Base-by-base conservation (phyloP, 1,140 invertebrate species). In the Lineus longissimus region DNA sequence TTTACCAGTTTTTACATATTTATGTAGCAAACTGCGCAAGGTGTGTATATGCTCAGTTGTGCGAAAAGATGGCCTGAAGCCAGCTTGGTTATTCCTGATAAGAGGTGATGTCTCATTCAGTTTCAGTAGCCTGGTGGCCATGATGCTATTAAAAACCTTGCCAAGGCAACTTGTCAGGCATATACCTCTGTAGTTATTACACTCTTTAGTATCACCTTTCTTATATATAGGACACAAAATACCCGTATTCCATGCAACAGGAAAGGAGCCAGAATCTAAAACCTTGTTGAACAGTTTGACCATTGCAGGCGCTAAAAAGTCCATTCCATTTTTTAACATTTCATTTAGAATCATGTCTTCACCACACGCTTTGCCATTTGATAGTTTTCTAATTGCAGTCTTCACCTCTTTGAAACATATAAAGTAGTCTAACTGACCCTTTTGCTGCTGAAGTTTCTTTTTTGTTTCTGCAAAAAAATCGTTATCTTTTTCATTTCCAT, bases 321-420 rank as follows among this genome's bases (percentile, higher is more conserved):
- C n/a, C 19, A 23, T 51, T 51, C 47, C 47, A 4, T 6, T n/a
- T n/a, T 51, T 51, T n/a, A 51, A n/a, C 47, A 51, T 51, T 51
- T 51, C 47, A 51, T 51, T 51, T 51, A 51, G n/a, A 23, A 51
- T n/a, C n/a, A 51, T 19, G n/a, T 51, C 47, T 9, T 19, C 25
- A 4, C 47, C 47, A 51, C 47, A 23, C 6, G 47, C 47, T n/a
- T 51, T 51, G 25, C 47, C 47, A 51, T 27, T 51, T 6, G n/a
- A 23, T 23, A 36, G 15, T 36, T 36, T 36, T 15, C 15, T 36
- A 15, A 51, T 51, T 23, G 19, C 25, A 6, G 6, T 19, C n/a
- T 19, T 23, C 6, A 51, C 25, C 47, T 51, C 47, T 6, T 6
- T 9, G 9, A 23, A 19, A n/a, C 9, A 7, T n/a, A 51, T n/a